Conservation (phyloP, 1,140 invertebrate genomes). For the Calephelis nemesis region DNA sequence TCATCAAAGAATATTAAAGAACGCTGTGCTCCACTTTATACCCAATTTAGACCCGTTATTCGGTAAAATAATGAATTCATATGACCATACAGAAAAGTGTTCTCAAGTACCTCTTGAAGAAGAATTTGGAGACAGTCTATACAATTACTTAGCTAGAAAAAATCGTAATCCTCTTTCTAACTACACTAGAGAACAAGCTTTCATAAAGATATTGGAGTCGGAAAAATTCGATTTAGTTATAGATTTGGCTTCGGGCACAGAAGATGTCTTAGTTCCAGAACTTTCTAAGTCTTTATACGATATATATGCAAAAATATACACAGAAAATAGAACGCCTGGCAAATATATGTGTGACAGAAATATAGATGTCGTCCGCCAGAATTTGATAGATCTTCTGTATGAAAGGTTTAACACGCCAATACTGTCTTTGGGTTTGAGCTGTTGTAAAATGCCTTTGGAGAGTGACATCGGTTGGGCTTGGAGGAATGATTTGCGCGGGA, state of each 20-base stretch:
- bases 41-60: slow-evolving; percentile 83
- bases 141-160: slow-evolving; percentile 63
- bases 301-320: slow-evolving; percentile 74
- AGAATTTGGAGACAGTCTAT: slow-evolving; percentile 81
- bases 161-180: slow-evolving; percentile 57
- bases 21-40: slow-evolving; percentile 89
- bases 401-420: slow-evolving; percentile 80
- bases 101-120: slow-evolving; percentile 66
- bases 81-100: slow-evolving; percentile 65
- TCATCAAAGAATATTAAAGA: slow-evolving; percentile 83
- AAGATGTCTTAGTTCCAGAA: slow-evolving; percentile 79
- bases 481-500: slow-evolving; percentile 85
- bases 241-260: slow-evolving; percentile 82
- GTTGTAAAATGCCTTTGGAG: slow-evolving; percentile 88
- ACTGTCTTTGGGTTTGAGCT: slow-evolving; percentile 82
- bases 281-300: slow-evolving; percentile 73
- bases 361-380: slow-evolving; percentile 49
- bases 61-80: slow-evolving; percentile 66
- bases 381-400: slow-evolving; percentile 80
- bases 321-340: slow-evolving; percentile 49
- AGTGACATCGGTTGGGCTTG: slow-evolving; percentile 85
- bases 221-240: slow-evolving; percentile 82
- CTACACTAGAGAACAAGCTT: slow-evolving; percentile 77
- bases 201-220: slow-evolving; percentile 79
- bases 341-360: slow-evolving; percentile 42